Percentiles rank a stretch among this genome's conserved stretches.
phyloP scores from a whole-genome alignment of 2,888 invertebrate genomes.

The Auanema sp. region DNA sequence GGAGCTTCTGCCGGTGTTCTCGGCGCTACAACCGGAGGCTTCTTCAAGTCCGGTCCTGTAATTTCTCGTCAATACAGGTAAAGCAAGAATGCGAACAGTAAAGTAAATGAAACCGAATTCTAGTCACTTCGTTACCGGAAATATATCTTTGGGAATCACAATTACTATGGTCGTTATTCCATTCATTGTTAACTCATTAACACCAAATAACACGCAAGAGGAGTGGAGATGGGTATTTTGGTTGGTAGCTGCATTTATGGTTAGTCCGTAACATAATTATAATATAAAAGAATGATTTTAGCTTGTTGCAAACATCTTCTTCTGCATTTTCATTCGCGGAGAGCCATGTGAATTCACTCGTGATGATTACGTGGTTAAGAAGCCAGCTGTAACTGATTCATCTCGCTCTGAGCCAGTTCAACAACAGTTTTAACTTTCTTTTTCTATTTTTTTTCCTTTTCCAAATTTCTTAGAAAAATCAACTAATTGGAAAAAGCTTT shows the following conservation, averaged over 20 bases:
- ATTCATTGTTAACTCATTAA: conserved; percentile 51
- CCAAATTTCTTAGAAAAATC: too few relatives aligned
- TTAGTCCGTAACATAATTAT: conserved; percentile 16
- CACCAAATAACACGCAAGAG: conserved; percentile 52
- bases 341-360: conserved; percentile 54
- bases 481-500: too few relatives aligned
- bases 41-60: conserved; percentile 56
- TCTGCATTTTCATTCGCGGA: conserved; percentile 48
- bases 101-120: neutral
- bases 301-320: conserved; percentile 49
- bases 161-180: conserved; percentile 57
- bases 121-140: conserved; percentile 61
- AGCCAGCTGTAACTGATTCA: too few relatives aligned
- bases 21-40: conserved; percentile 50
- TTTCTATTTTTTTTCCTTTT: too few relatives aligned
- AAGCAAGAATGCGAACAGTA: neutral
- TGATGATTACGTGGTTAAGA: conserved; percentile 25
- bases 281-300: conserved; percentile 18
- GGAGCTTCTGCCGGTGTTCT: conserved; percentile 45
- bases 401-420: too few relatives aligned
- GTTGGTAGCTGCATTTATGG: conserved; percentile 43
- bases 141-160: conserved; percentile 59
- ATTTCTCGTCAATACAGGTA: conserved; percentile 48
- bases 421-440: too few relatives aligned
- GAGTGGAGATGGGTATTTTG: conserved; percentile 55